These are phyloP conservation scores for Desmophyllum pertusum DNA, from an alignment of 92 coral and sea anemone species.

Conservation along the genomic window DNA sequence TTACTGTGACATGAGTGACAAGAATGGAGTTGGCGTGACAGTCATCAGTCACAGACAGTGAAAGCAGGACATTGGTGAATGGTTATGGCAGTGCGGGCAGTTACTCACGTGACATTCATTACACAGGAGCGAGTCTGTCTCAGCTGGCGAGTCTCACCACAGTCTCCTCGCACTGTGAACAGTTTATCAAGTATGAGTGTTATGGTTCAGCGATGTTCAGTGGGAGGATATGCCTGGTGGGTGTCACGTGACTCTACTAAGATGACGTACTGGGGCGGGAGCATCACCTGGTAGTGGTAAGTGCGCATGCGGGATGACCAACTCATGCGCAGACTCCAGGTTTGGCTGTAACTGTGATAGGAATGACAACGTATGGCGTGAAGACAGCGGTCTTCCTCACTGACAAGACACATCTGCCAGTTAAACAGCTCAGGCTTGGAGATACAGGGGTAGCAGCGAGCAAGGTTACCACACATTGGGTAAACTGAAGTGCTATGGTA, in stretches of 20 bases:
- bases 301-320: conserved; percentile 63
- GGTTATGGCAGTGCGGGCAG: conserved; percentile 17
- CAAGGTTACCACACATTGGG: conserved; percentile 59
- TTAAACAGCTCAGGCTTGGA: conserved; percentile 53
- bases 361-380: conserved; percentile 39
- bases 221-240: background rate
- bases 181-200: conserved; percentile 66
- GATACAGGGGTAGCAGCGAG: conserved; percentile 21
- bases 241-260: conserved; percentile 28
- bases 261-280: conserved; percentile 44
- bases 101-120: conserved; percentile 28
- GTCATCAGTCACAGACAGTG: conserved; percentile 61
- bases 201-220: background rate
- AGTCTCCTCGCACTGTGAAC: conserved; percentile 58
- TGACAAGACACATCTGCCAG: conserved; percentile 43
- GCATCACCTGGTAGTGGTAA: conserved; percentile 33
- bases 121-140: conserved; percentile 37
- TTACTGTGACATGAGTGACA: conserved; percentile 59
- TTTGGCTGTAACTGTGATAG: conserved; percentile 32
- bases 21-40: conserved; percentile 54
- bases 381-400: conserved; percentile 56
- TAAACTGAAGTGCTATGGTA: conserved; percentile 53
- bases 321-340: conserved; percentile 33
- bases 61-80: conserved; percentile 36
- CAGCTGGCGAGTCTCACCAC: conserved; percentile 54